Evolutionary conservation across 2,888 invertebrate species (phyloP), one percentile per base, ranked within the genome.

Genomic region (Gortyna flavago): DNA sequence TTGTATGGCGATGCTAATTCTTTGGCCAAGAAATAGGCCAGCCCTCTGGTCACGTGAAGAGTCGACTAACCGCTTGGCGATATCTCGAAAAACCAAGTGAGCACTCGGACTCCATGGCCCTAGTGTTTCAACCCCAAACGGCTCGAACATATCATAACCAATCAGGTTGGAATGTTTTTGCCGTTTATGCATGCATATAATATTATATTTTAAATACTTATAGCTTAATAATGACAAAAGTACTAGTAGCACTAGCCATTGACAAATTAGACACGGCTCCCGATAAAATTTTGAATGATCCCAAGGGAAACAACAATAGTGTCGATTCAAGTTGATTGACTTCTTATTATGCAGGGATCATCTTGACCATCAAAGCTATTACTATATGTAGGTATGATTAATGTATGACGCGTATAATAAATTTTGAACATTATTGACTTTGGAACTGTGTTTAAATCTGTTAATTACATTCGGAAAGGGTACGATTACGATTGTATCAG

Each of bases 311-410:
- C 44, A 69, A 71, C 35, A 66, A 70, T 54, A 54, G 41, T 65
- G 66, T 75, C 51, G 44, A 83, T 41, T 41, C 57, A 41, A 65
- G 68, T 54, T 68, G 66, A 82, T 75, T 70, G 66, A 65, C 69
- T 75, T 54, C 65, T 51, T 66, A 76, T 67, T 59, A 59, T 61
- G 64, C 64, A 62, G 29, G 13, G 68, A 83, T 72, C 59, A 69
- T 72, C 51, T 65, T 73, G 70, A 66, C 71, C 79, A 66, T 70
- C 76, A 70, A 78, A 83, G 18, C 51, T 64, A 81, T 57, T 32
- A 70, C 44, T 66, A 64, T 71, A 48, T 57, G 51, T n/a, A n/a
- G n/a, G n/a, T n/a, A n/a, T n/a, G n/a, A n/a, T n/a, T n/a, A 72
- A 70, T 83, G 21, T 62, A 18, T n/a, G 44, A 75, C 38, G 48